Conservation (phyloP, 2,797 vertebrate species). For the Lepus townsendii region DNA sequence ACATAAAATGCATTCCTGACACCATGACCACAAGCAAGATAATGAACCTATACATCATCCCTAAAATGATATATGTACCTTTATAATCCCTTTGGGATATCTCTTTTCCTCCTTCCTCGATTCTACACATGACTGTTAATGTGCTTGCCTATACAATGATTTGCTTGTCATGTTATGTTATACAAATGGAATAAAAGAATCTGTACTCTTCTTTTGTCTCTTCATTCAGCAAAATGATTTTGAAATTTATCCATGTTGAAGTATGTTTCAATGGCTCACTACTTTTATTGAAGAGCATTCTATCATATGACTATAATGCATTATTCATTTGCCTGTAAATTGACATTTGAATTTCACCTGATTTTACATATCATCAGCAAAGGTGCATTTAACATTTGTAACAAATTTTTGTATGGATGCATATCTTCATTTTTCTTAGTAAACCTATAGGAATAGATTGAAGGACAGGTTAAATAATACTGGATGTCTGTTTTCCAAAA, state of each 20-base stretch:
- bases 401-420: neutral
- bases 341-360: neutral
- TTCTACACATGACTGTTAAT: neutral
- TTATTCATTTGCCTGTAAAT: neutral
- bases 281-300: neutral
- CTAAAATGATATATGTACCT: neutral
- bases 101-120: neutral
- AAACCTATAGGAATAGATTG: neutral
- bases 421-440: neutral
- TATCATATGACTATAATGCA: neutral
- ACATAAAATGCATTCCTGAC: neutral
- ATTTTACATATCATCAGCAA: neutral
- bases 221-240: neutral
- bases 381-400: neutral
- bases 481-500: neutral
- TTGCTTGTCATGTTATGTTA: neutral
- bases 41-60: neutral
- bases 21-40: neutral
- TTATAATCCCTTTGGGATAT: too few species aligned
- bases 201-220: neutral
- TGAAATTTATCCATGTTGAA: neutral
- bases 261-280: neutral
- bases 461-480: neutral
- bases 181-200: neutral
- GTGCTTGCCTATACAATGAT: neutral